These are phyloP conservation scores for Brachionus plicatilis DNA, from an alignment of 1,140 invertebrate species.

Conservation along the genomic window DNA sequence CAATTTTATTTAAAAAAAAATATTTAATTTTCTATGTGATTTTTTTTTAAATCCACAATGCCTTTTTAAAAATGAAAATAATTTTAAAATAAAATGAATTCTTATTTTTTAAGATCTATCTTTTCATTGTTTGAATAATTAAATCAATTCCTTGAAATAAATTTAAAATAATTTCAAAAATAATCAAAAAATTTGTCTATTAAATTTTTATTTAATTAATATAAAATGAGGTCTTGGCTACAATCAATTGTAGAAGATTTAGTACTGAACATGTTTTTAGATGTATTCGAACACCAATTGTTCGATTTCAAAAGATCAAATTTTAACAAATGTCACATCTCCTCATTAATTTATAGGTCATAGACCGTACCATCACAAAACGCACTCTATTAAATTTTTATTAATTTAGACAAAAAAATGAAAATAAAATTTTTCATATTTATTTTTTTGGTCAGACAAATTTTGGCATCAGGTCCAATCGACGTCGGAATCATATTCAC, in stretches of 20 bases:
- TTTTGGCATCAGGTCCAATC: slow-evolving; percentile 41
- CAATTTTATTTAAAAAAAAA: no score
- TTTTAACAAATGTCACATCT: not conserved
- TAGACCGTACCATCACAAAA: not conserved
- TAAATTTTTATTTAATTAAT: not conserved
- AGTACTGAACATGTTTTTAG: not conserved
- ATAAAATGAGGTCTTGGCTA: not conserved
- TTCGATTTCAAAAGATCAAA: not conserved
- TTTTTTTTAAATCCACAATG: no score
- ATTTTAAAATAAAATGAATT: no score
- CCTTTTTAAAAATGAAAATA: no score
- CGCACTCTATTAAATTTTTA: not conserved
- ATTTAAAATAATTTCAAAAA: not conserved
- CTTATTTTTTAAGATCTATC: no score
- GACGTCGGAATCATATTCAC: slow-evolving; percentile 59
- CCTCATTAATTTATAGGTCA: not conserved
- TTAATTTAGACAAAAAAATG: not conserved
- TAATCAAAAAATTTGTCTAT: no score
- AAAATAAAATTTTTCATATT: not conserved
- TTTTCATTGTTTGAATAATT: no score
- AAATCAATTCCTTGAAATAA: not conserved
- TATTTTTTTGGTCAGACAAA: not conserved
- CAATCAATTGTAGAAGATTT: not conserved
- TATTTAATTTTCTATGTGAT: no score
- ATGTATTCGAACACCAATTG: not conserved